Conservation (phyloP, 2,113 vertebrate genomes). For the Scatophagus argus region DNA sequence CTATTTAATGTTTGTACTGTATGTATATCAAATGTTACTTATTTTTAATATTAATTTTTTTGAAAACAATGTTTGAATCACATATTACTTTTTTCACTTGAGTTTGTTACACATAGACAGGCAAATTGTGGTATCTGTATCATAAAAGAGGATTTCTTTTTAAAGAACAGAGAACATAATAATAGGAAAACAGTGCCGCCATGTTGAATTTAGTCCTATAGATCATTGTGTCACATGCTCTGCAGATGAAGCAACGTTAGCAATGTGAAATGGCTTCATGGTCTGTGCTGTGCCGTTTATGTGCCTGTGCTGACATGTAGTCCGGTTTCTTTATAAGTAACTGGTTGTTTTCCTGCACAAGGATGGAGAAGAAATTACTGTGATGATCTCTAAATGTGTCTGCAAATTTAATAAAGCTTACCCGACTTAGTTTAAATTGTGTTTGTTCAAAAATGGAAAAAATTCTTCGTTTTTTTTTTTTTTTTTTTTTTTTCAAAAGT, state of each 20-base stretch:
- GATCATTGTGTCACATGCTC: constrained; percentile 11
- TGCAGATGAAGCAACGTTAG: constrained; percentile 19
- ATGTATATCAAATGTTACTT: constrained; percentile 43
- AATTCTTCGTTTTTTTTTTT: not conserved
- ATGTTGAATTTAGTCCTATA: constrained; percentile 6
- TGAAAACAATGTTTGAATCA: constrained; percentile 16
- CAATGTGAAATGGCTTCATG: constrained; percentile 50
- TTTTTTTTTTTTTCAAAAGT: constrained; percentile 3
- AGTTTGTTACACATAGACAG: constrained; percentile 23
- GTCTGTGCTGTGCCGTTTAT: constrained; percentile 55
- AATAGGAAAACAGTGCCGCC: not conserved
- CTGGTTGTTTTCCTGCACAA: constrained; percentile 35
- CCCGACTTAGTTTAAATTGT: constrained; percentile 32
- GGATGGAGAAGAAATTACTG: constrained; percentile 42
- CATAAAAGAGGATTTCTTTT: not conserved
- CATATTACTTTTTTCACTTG: constrained; percentile 4
- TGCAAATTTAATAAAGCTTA: constrained; percentile 77
- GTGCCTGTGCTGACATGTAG: constrained; percentile 27
- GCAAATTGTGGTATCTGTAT: constrained; percentile 20
- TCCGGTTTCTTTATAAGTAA: constrained; percentile 70
- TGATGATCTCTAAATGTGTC: constrained; percentile 48
- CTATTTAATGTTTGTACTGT: constrained; percentile 51
- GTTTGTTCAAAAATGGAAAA: not conserved
- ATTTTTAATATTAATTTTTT: constrained; percentile 45
- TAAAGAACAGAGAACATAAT: constrained; percentile 1